Evolutionary conservation across 2,888 invertebrate species (phyloP).

Genomic region (Lasioglossum lativentre): DNA sequence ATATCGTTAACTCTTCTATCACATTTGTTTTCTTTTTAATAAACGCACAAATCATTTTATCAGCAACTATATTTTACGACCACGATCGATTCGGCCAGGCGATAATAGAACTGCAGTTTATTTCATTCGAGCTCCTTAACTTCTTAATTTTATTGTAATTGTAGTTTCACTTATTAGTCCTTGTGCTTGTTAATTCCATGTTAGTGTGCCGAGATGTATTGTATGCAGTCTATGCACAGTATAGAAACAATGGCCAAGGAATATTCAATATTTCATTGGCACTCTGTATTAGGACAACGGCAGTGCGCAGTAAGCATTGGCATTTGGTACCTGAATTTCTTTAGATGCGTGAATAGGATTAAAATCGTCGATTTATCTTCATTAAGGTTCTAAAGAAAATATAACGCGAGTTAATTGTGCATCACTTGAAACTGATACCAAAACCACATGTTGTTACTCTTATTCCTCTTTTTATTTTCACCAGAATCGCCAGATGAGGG

Average conservation of each 20-base stretch:
- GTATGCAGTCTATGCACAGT: neutral
- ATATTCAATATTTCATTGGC: constrained; percentile 4
- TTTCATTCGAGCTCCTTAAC: neutral
- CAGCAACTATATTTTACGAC: neutral
- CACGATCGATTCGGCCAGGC: neutral
- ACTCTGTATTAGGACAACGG: neutral
- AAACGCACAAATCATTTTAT: neutral
- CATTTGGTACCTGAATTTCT: neutral
- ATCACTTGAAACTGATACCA: neutral
- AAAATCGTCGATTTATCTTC: neutral
- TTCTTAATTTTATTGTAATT: neutral
- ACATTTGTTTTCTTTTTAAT: neutral
- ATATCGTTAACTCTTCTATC: neutral
- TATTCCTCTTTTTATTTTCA: neutral
- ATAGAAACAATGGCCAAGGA: neutral
- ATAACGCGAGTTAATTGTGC: neutral
- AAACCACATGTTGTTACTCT: neutral
- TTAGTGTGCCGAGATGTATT: neutral
- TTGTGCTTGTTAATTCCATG: neutral
- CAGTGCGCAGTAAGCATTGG: neutral
- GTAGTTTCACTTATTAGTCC: neutral
- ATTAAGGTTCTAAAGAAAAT: too few relatives aligned
- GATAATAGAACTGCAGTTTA: neutral
- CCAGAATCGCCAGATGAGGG: too few relatives aligned
- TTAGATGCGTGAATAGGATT: neutral